Base-by-base conservation (phyloP, 2,888 invertebrate genomes). In the Linnaemya vulpina region DNA sequence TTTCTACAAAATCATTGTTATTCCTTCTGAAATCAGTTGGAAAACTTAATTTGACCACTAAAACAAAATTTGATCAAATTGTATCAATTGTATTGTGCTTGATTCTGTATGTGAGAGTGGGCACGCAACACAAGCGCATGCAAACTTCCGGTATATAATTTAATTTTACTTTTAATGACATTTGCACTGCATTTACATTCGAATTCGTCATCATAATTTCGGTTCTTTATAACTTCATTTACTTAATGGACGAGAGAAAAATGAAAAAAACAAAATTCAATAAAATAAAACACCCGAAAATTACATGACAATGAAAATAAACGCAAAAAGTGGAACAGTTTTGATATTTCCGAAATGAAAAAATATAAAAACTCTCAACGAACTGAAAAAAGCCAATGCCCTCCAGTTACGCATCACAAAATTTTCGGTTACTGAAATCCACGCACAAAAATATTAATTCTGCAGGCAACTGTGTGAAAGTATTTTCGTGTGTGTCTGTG, bases 61-160 rank as follows among this genome's bases (percentile, higher is more conserved):
- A 46, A 30, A n/a, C 35, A 40, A 30, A 30, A 40, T 7, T 20
- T 10, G 40, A 30, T n/a, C 9, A 60, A 73, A 15, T 46, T 73
- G 25, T 30, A 20, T 43, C 17, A 55, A 62, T n/a, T n/a, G n/a
- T n/a, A n/a, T n/a, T n/a, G 5, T 65, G 11, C 9, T 11, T 43
- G 13, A 40, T 17, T 22, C n/a, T 20, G 7, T 30, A 10, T 17
- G 1, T 49, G n/a, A n/a, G n/a, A n/a, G 30, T 55, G 25, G 13
- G 11, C n/a, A 49, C 15, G 62, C 5, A 22, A 67, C n/a, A 35
- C 46, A 49, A 63, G 46, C 74, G 40, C 62, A 74, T 77, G 81
- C 84, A 73, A 85, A 85, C 85, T 82, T 85, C 85, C 85, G 85
- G 85, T 74, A 22, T 67, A 25, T 49, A 76, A 68, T 82, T 82